Evolutionary conservation across 2,113 vertebrate species (phyloP).

Genomic region (Lampris incognitus): DNA sequence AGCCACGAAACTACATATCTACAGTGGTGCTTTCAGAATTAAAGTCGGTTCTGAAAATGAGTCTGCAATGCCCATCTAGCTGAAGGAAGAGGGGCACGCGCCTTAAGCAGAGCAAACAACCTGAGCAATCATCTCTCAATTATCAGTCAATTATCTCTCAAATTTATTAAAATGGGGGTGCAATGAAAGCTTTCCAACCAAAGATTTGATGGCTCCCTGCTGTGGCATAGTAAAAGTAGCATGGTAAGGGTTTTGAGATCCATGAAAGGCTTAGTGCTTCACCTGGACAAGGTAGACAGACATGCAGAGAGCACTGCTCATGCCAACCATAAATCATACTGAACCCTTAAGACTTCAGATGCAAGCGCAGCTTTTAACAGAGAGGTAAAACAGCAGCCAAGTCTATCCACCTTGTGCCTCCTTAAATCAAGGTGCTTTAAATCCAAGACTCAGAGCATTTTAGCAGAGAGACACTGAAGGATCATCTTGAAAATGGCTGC

Average conservation of each 20-base stretch:
- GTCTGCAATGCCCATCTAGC: neutral
- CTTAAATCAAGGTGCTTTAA: slow-evolving; percentile 17
- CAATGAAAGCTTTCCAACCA: neutral
- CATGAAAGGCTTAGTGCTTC: neutral
- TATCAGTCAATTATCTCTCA: neutral
- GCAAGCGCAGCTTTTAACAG: slow-evolving; percentile 12
- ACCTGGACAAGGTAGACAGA: slow-evolving; percentile 10
- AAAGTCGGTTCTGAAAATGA: neutral
- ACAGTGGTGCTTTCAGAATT: slow-evolving; percentile 1
- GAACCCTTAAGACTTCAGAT: neutral
- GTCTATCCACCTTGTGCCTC: neutral
- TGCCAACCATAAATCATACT: slow-evolving; percentile 3
- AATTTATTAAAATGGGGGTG: neutral
- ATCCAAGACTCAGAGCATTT: slow-evolving; percentile 13
- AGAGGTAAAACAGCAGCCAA: slow-evolving; percentile 16
- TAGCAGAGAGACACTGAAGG: slow-evolving; percentile 11
- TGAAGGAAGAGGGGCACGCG: neutral
- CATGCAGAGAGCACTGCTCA: slow-evolving; percentile 11
- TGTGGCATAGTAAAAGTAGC: neutral
- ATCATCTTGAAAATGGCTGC: slow-evolving; percentile 23
- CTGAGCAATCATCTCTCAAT: too few relatives aligned
- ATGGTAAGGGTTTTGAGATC: neutral
- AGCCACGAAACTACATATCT: neutral
- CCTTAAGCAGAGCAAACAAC: neutral
- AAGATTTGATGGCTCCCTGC: neutral